Conservation (phyloP, 2,797 vertebrate genomes). For the Chaetodon trifasciatus region DNA sequence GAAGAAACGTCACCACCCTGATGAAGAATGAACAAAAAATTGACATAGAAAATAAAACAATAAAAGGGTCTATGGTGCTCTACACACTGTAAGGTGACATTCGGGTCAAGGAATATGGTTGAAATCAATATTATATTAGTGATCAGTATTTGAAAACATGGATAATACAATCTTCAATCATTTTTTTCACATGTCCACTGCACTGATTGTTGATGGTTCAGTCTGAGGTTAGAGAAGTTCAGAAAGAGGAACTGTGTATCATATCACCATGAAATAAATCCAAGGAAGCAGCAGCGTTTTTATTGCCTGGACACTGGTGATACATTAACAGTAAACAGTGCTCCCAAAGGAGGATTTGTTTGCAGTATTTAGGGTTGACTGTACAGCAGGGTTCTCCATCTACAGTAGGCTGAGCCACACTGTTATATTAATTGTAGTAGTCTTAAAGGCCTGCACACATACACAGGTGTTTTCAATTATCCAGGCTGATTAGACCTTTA, state of each 20-base stretch:
- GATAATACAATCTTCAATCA: neutral
- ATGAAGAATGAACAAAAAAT: neutral
- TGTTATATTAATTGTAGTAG: neutral
- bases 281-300: neutral
- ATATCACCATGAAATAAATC: neutral
- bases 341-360: neutral
- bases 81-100: neutral
- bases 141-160: neutral
- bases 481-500: neutral
- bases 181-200: neutral
- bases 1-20: constrained; percentile 89
- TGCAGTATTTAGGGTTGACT: neutral
- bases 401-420: neutral
- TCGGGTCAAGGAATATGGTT: neutral
- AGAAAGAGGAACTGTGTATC: neutral
- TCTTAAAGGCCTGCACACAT: too few relatives aligned
- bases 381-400: neutral
- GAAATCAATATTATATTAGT: neutral
- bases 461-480: neutral
- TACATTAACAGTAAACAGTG: neutral
- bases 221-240: neutral
- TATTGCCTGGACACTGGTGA: neutral
- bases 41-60: neutral
- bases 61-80: neutral
- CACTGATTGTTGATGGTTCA: neutral